A percentile compares a stretch with the other conserved stretches of the same genome.
Conservation (phyloP, 2,797 vertebrate genomes). For the Periophthalmus magnuspinnatus region DNA sequence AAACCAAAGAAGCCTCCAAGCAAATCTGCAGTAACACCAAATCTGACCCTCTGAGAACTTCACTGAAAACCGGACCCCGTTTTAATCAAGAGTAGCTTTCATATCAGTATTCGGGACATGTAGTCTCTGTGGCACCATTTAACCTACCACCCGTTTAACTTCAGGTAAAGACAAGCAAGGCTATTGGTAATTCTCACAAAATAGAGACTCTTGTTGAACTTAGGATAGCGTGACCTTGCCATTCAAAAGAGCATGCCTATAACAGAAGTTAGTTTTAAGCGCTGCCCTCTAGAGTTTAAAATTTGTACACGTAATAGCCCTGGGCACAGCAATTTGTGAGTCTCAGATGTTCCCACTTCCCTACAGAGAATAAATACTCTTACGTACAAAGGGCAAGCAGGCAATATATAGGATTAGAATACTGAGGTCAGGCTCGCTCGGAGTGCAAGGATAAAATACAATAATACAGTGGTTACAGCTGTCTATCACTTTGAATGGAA, state of each 20-base stretch:
- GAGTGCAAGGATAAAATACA: constrained; percentile 1
- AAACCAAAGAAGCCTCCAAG: constrained; percentile 25
- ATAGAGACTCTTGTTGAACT: constrained; percentile 29
- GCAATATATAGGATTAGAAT: constrained; percentile 6
- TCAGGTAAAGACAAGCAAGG: constrained; percentile 9
- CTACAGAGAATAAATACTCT: constrained; percentile 9
- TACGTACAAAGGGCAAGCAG: neutral
- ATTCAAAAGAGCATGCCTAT: constrained; percentile 15
- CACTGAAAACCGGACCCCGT: constrained; percentile 16
- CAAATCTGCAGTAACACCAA: constrained; percentile 35
- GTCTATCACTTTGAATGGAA: neutral
- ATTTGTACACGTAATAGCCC: constrained; percentile 12
- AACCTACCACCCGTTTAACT: constrained; percentile 40
- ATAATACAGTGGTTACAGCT: neutral
- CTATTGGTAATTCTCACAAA: constrained; percentile 33
- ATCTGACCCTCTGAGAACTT: constrained; percentile 38
- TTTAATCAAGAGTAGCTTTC: constrained; percentile 31
- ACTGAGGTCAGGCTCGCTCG: constrained; percentile 9
- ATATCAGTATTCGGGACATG: constrained; percentile 40
- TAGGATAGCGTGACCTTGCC: constrained; percentile 30
- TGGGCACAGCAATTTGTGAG: constrained; percentile 7
- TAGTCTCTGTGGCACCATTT: constrained; percentile 30
- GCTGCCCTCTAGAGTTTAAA: neutral
- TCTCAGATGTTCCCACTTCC: constrained; percentile 1
- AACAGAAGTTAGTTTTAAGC: constrained; percentile 26